Evolutionary conservation across 53 echinoderm and acorn worm species (phyloP), one percentile per base, ranked within the genome.

Genomic region (Hippasteria phrygiana): DNA sequence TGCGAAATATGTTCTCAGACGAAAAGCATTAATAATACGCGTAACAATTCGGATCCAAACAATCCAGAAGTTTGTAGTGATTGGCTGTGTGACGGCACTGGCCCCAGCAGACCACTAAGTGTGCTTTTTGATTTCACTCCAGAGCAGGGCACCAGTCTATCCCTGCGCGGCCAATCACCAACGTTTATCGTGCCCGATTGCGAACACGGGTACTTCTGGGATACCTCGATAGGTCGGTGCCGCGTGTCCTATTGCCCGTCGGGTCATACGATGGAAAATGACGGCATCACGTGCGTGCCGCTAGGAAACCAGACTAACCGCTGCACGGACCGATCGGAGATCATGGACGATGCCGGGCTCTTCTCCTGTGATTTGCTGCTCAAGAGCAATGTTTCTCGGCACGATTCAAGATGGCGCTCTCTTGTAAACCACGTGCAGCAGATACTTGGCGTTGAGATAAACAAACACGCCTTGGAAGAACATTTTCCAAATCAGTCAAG

Each of bases 61-160:
- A 0, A 18, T n/a, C 16, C 0, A 1, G 0, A 9, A 9, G 32
- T 24, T 8, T 59, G 59, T 59, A 17, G 26, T 3, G 26, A 59
- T 59, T 59, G 59, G 59, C 0, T 66, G 35, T 66, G 35, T 66
- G 2, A 36, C 1, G 36, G 36, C 9, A 62, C 22, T 17, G 35
- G 13, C 31, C 67, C 47, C 9, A 18, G 8, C n/a, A n/a, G 5
- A 29, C 80, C 80, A 43, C 39, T 80, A 43, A 80, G 80, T 18
- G 42, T 41, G 36, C 80, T 80, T 1, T 81, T 81, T 31, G 65
- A 81, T 38, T 81, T 81, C 43, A 64, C 81, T 12, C 81, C 81
- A 4, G 40, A 16, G 24, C 4, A 39, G 18, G 81, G 81, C 1
- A 37, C 66, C 5, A 38, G 81, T 38, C 2, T 81, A 8, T 65